Conservation (phyloP, 37 sponge, comb jelly and placozoan genomes). For the Dysidea cf. avara region DNA sequence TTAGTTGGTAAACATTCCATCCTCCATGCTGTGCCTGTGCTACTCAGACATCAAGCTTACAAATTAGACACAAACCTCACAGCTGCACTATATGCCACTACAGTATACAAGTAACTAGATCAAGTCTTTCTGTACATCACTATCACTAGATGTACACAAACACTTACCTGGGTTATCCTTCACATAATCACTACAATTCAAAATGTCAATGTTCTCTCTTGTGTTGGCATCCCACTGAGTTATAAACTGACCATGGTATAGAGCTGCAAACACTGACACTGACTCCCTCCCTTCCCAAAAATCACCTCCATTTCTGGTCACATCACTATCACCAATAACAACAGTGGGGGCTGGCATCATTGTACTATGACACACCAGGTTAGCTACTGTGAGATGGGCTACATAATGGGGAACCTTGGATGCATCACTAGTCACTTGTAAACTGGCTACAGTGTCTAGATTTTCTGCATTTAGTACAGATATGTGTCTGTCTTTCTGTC, state of each 20-base stretch:
- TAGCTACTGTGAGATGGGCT: slow-evolving; percentile 28
- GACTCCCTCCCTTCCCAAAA: not conserved
- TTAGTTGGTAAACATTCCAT: too few relatives aligned
- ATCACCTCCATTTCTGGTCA: not conserved
- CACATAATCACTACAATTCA: slow-evolving; percentile 27
- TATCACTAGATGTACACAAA: not conserved
- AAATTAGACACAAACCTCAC: too few relatives aligned
- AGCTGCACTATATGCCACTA: too few relatives aligned
- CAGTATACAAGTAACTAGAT: too few relatives aligned
- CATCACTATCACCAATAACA: not conserved
- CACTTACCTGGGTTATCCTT: slow-evolving; percentile 14
- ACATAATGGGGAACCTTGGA: slow-evolving; percentile 47
- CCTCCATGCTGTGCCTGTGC: too few relatives aligned
- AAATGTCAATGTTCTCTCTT: slow-evolving; percentile 15
- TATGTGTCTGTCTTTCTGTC: slow-evolving; percentile 51
- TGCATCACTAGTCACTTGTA: slow-evolving; percentile 31
- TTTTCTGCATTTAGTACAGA: slow-evolving; percentile 41
- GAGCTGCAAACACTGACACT: slow-evolving; percentile 55
- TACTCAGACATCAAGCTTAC: too few relatives aligned
- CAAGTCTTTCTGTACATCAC: not conserved
- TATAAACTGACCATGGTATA: slow-evolving; percentile 61
- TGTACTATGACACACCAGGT: slow-evolving; percentile 26
- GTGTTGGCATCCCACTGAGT: slow-evolving; percentile 44
- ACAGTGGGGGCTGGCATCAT: slow-evolving; percentile 8
- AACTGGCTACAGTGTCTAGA: slow-evolving; percentile 29